Base-by-base conservation (phyloP, 2,113 vertebrate species). In the Acinonyx jubatus region DNA sequence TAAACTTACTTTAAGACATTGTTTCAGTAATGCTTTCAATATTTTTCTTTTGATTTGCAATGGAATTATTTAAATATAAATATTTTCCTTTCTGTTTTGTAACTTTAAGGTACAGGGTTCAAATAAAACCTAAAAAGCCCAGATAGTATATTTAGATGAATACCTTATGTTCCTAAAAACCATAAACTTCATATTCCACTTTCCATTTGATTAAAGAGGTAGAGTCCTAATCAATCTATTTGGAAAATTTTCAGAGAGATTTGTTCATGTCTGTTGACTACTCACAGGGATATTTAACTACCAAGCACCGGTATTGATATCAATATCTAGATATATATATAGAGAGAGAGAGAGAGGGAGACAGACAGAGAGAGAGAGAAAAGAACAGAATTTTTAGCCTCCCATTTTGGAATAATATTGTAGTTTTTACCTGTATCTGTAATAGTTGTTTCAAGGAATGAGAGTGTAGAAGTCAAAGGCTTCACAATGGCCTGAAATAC, bases 1-100 rank as follows among this genome's bases (percentile, higher is more conserved):
- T 41, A 86, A 97, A 68, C 12, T 45, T n/a, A 55, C 25, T 50
- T 86, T 87, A 92, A 94, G 10, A 27, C 4, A 27, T 68, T 66
- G 13, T 65, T 96, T 82, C 74, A 55, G 19, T 83, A 45, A 65
- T 23, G 15, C 13, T 50, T 13, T 18, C 11, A n/a, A 38, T 41
- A 65, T 36, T 71, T 65, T 63, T 88, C 50, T 76, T 97, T 89
- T 85, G 13, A 63, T 68, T 85, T 94, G 25, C 97, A 96, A 45
- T 86, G 38, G 10, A 79, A 89, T 91, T 86, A 76, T 83, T 95
- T 18, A 74, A 94, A 94, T 87, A 85, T 91, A 91, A 89, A 66
- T 33, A 18, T 48, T 52, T 41, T 79, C 36, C 19, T 83, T 13
- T 74, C 23, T 65, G 23, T 80, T 94, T 86, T 79, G 31, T 73